Evolutionary conservation across 2,113 vertebrate species (phyloP).

Genomic region (Pelobates fuscus): DNA sequence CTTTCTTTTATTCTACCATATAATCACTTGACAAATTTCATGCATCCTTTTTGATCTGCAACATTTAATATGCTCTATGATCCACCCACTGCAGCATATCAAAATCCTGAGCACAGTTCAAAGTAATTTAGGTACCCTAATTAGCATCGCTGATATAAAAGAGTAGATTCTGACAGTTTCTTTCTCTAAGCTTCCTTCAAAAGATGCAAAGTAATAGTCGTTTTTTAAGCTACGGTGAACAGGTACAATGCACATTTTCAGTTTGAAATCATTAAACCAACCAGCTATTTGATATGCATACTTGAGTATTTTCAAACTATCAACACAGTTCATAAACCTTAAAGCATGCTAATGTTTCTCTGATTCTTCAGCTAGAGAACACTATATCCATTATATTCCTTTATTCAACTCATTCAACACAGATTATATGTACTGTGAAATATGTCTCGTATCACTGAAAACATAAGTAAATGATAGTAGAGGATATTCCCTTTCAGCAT

Average conservation of each 20-base stretch:
- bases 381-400: not conserved
- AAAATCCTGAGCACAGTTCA: slow-evolving; percentile 16
- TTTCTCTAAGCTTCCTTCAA: not conserved
- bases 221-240: not conserved
- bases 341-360: not conserved
- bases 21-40: slow-evolving; percentile 14
- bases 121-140: slow-evolving; percentile 3
- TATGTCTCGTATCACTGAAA: slow-evolving; percentile 3
- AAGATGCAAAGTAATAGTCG: not conserved
- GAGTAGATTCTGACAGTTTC: not conserved
- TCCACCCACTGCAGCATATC: slow-evolving; percentile 7
- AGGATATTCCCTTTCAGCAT: not conserved
- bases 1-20: no score
- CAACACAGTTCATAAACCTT: not conserved
- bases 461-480: not conserved
- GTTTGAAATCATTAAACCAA: not conserved
- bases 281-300: slow-evolving; percentile 5
- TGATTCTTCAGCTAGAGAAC: not conserved
- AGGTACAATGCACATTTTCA: not conserved
- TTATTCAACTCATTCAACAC: not conserved
- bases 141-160: slow-evolving; percentile 1
- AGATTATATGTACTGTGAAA: slow-evolving; percentile 21
- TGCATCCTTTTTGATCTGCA: slow-evolving; percentile 28
- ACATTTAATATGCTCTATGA: slow-evolving; percentile 38
- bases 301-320: slow-evolving; percentile 9